Evolutionary conservation across 2,797 vertebrate species (phyloP), one percentile per base, ranked within the genome.

Genomic region (Harpagifer antarcticus): DNA sequence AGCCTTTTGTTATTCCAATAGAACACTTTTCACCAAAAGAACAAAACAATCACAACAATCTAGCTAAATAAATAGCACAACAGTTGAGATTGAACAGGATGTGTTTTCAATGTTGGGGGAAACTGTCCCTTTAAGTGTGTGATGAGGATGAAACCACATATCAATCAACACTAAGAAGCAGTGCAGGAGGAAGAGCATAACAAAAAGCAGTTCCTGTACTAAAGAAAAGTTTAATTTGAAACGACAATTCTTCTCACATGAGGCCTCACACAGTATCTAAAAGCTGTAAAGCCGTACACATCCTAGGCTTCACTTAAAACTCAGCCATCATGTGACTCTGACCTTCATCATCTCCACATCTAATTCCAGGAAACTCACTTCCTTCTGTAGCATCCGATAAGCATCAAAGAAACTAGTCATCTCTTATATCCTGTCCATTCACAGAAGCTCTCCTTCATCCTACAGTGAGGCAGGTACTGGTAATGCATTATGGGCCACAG

Each of bases 401-500:
- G 43, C 44, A 44, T 71, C 71, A 71, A 58, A 74, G 19, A 65
- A 40, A 16, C 19, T 19, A 45, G 0, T 49, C 76, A 50, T 64
- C 61, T 70, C 62, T 54, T 9, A 31, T 73, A 79, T 84, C 81
- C 76, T 65, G 78, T 49, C 60, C 17, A 3, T 15, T 20, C 67
- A 82, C 76, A 66, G 73, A 74, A 14, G 27, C 27, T 27, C 27
- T 52, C 42, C 69, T 71, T 77, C 76, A 74, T 71, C 58, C 49
- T 6, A 16, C 52, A 59, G 16, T n/a, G 2, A 52, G 42, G 2
- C 58, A 69, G 77, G 77, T 83, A 72, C 49, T 64, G 76, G 57
- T 76, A 42, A 73, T 67, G 65, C 63, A 58, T 83, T 70, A 85
- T 15, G 4, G 17, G 19, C 55, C 3, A 7, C 76, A 86, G 86